These are phyloP conservation scores for Dicycla oo DNA, from an alignment of 2,888 invertebrate species.

Conservation along the genomic window DNA sequence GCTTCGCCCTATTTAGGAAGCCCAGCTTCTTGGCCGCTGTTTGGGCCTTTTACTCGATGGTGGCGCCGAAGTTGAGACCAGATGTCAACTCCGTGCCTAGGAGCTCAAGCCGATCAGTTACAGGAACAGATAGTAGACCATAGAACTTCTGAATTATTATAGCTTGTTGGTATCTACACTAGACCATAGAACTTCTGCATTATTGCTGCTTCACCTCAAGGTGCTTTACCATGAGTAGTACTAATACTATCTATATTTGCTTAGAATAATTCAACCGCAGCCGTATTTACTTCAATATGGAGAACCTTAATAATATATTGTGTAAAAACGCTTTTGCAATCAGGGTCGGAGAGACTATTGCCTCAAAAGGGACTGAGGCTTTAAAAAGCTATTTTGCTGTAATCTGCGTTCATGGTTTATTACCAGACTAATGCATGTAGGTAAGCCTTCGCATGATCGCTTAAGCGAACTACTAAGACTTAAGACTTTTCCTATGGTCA, in stretches of 20 bases:
- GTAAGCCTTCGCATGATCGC: neutral
- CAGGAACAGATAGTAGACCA: no score
- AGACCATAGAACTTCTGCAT: slow-evolving; percentile 1
- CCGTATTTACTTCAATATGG: slow-evolving; percentile 14
- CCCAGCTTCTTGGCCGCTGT: no score
- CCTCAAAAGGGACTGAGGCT: neutral
- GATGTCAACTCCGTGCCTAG: no score
- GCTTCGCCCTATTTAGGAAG: no score
- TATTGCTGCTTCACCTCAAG: no score
- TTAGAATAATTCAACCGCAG: slow-evolving; percentile 5
- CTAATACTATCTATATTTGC: neutral
- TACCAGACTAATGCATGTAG: neutral
- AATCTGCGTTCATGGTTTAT: neutral
- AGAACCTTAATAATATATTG: slow-evolving; percentile 4
- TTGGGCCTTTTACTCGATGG: no score
- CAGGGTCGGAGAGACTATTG: neutral
- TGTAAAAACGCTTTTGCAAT: neutral
- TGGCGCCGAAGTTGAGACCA: no score
- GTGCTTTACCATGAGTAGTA: neutral
- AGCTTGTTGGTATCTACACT: neutral
- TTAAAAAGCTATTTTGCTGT: neutral
- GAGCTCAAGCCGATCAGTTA: no score
- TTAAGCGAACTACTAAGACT: no score
- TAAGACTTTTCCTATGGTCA: no score
- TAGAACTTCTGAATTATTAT: no score